Conservation (phyloP, 2,888 invertebrate genomes). For the Epinotia ramella region DNA sequence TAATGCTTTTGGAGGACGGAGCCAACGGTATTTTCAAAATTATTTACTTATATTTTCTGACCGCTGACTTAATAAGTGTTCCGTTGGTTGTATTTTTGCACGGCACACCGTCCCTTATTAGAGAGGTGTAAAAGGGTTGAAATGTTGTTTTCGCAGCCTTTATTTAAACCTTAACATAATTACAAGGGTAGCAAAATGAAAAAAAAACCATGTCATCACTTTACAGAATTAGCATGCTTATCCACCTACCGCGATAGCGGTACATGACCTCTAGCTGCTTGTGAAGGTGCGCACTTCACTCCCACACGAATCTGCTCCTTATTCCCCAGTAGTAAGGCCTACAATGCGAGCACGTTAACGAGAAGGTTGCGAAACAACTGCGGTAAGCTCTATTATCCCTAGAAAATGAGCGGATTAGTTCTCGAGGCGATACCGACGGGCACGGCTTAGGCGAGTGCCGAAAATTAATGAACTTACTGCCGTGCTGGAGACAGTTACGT, state of each 20-base stretch:
- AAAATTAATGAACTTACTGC: conserved; percentile 1
- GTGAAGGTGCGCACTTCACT: not conserved
- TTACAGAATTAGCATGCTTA: conserved; percentile 12
- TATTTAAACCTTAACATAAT: not conserved
- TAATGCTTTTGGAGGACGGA: too few relatives aligned
- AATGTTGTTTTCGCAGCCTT: not conserved
- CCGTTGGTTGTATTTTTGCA: too few relatives aligned
- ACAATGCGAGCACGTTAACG: not conserved
- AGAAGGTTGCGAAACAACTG: not conserved
- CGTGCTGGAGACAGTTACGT: not conserved
- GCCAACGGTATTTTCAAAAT: too few relatives aligned
- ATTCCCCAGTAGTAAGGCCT: not conserved
- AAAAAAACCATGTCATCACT: conserved; percentile 1
- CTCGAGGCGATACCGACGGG: not conserved
- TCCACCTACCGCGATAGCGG: not conserved
- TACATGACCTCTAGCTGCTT: conserved; percentile 7
- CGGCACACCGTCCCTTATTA: too few relatives aligned
- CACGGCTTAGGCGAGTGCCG: not conserved
- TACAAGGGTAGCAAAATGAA: not conserved
- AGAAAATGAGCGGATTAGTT: conserved; percentile 13
- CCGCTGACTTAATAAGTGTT: too few relatives aligned
- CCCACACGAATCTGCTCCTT: not conserved
- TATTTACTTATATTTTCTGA: too few relatives aligned
- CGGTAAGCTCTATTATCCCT: conserved; percentile 17
- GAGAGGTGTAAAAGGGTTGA: not conserved